phyloP scores from a whole-genome alignment of 2,113 vertebrate species.

The Plotosus lineatus region DNA sequence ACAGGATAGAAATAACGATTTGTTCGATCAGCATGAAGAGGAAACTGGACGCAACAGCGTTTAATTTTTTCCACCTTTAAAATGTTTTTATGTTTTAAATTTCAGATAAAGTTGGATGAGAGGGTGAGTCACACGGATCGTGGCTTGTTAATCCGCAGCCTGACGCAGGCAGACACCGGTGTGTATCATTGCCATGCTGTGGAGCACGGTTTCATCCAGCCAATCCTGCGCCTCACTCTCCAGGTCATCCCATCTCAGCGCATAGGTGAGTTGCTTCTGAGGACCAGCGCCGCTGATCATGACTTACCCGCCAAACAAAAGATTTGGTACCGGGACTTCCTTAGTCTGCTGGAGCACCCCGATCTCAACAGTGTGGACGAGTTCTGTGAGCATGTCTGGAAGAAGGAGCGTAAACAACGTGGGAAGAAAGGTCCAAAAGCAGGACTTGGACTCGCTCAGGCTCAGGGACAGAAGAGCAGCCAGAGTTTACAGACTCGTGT shows the following conservation, averaged over 20 bases:
- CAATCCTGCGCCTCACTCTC: slow-evolving; percentile 86
- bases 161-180: slow-evolving; percentile 82
- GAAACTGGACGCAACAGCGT: too few species aligned
- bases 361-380: slow-evolving; percentile 97
- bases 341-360: slow-evolving; percentile 93
- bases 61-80: slow-evolving; percentile 7
- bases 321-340: slow-evolving; percentile 96
- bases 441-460: neutral
- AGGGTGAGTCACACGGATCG: slow-evolving; percentile 85
- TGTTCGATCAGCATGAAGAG: neutral
- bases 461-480: slow-evolving; percentile 56
- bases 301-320: slow-evolving; percentile 82
- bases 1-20: neutral
- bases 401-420: slow-evolving; percentile 93
- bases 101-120: slow-evolving; percentile 85
- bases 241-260: slow-evolving; percentile 91
- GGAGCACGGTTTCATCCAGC: slow-evolving; percentile 96
- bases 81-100: slow-evolving; percentile 12
- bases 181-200: slow-evolving; percentile 89
- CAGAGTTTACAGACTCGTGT: slow-evolving; percentile 52
- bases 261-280: slow-evolving; percentile 87
- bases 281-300: slow-evolving; percentile 72
- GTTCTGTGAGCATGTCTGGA: slow-evolving; percentile 97
- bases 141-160: slow-evolving; percentile 87
- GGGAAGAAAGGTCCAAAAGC: slow-evolving; percentile 75